phyloP scores from a whole-genome alignment of 2,113 vertebrate species.

The Vombatus ursinus region DNA sequence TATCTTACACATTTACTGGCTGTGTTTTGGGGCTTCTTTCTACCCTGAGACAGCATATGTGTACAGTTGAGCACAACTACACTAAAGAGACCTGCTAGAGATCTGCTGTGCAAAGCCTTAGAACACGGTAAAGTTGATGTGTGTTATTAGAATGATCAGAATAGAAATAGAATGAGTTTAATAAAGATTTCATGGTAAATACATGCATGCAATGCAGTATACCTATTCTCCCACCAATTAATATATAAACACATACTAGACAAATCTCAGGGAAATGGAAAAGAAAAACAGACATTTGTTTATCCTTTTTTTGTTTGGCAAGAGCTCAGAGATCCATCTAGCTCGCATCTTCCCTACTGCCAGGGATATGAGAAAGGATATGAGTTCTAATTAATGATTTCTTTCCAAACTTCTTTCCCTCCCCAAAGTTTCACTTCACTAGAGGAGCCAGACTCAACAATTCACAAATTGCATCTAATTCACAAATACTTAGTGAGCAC shows the following conservation, averaged over 20 bases:
- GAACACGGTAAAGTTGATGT: neutral
- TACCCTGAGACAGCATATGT: neutral
- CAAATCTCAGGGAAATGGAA: neutral
- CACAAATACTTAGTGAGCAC: neutral
- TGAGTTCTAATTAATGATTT: neutral
- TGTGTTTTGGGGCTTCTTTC: neutral
- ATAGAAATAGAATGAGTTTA: neutral
- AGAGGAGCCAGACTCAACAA: neutral
- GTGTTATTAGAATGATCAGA: neutral
- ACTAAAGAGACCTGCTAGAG: neutral
- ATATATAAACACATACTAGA: neutral
- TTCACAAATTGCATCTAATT: slow-evolving; percentile 28
- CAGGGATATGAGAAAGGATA: neutral
- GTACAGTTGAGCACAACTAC: neutral
- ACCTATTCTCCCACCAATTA: neutral
- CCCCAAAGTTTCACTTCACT: neutral
- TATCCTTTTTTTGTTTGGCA: neutral
- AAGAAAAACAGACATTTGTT: neutral
- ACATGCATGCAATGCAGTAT: neutral
- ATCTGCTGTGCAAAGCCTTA: neutral
- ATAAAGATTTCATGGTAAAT: neutral
- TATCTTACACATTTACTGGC: neutral
- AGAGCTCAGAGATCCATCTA: neutral
- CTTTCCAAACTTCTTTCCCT: neutral
- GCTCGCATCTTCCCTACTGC: neutral